phyloP scores from a whole-genome alignment of 2,113 vertebrate species.

The Alethe castanea region DNA sequence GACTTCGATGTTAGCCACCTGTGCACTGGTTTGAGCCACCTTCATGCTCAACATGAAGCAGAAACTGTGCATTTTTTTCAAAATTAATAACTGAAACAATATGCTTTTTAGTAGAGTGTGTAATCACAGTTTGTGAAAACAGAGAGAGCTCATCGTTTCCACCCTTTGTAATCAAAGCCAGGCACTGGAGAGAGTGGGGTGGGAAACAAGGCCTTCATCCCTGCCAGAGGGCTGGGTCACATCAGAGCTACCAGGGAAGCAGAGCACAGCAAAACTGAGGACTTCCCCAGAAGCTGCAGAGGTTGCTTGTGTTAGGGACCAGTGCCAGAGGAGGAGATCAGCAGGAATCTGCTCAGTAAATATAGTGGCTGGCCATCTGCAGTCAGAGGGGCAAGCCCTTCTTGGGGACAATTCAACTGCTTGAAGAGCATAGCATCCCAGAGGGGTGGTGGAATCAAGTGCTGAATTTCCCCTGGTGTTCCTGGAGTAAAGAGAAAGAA shows the following conservation, averaged over 20 bases:
- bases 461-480: background rate
- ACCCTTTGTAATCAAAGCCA: background rate
- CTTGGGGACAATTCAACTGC: background rate
- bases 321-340: background rate
- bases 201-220: background rate
- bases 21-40: background rate
- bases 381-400: background rate
- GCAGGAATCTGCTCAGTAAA: background rate
- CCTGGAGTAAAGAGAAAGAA: background rate
- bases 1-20: background rate
- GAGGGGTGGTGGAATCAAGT: background rate
- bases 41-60: background rate
- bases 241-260: background rate
- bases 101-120: background rate
- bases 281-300: background rate
- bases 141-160: background rate
- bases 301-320: background rate
- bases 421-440: background rate
- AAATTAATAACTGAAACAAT: background rate
- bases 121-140: background rate
- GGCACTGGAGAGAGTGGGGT: background rate
- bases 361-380: background rate
- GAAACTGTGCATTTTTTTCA: background rate
- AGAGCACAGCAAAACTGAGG: background rate
- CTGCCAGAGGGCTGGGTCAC: background rate